Evolutionary conservation across 2,888 invertebrate species (phyloP).

Genomic region (Drosophila meridiana): DNA sequence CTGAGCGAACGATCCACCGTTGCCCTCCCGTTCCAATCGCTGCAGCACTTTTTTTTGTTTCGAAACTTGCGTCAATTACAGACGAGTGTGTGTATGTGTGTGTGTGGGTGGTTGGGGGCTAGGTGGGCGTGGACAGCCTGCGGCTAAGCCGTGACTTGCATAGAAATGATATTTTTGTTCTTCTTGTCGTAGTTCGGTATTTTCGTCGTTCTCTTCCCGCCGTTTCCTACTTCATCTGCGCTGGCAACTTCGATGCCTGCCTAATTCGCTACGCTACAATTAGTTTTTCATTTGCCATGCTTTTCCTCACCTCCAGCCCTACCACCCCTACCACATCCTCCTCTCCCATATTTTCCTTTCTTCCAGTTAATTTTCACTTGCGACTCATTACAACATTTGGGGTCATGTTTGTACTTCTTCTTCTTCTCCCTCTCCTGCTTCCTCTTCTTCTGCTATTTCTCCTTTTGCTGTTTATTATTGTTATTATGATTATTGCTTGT

Average conservation of each 20-base stretch:
- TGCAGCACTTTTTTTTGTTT: slow-evolving; percentile 50
- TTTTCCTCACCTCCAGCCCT: slow-evolving; percentile 14
- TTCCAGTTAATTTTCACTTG: slow-evolving; percentile 59
- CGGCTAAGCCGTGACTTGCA: slow-evolving; percentile 73
- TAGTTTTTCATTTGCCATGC: slow-evolving; percentile 76
- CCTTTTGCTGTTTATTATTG: slow-evolving; percentile 37
- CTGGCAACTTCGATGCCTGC: slow-evolving; percentile 59
- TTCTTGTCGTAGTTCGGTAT: slow-evolving; percentile 2
- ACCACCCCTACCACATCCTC: neutral
- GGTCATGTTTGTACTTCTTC: slow-evolving; percentile 16
- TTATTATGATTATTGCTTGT: slow-evolving; percentile 53
- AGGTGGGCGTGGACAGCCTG: slow-evolving; percentile 23
- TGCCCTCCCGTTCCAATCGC: neutral
- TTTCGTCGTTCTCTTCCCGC: slow-evolving; percentile 8
- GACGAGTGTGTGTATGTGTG: slow-evolving; percentile 13
- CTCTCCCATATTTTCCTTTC: neutral
- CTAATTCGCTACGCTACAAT: slow-evolving; percentile 78
- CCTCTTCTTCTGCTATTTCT: neutral
- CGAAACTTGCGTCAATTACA: slow-evolving; percentile 72
- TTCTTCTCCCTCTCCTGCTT: neutral
- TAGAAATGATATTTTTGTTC: slow-evolving; percentile 55
- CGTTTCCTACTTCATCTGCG: slow-evolving; percentile 18
- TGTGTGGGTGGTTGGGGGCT: neutral
- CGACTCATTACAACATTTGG: slow-evolving; percentile 49
- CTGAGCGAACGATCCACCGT: neutral